These are phyloP conservation scores for Thelaira solivaga DNA, from an alignment of 2,888 invertebrate species.

Conservation along the genomic window DNA sequence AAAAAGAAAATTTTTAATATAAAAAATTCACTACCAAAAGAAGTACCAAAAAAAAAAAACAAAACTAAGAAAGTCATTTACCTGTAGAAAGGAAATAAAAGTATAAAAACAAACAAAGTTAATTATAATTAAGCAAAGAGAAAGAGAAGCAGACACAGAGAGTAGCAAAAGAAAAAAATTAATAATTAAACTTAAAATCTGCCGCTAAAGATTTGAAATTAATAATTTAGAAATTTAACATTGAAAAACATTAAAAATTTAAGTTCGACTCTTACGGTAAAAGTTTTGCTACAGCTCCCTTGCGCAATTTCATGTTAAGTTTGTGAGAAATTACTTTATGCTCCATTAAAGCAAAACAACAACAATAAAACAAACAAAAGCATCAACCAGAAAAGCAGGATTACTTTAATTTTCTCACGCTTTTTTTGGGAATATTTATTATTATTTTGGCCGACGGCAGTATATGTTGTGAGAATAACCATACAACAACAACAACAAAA, in stretches of 20 bases:
- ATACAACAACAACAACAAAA: slow-evolving; percentile 9
- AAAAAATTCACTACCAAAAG: background rate
- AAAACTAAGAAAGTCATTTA: slow-evolving; percentile 11
- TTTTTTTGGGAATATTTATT: slow-evolving; percentile 29
- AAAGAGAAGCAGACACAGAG: background rate
- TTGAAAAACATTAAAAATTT: no score
- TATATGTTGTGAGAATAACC: slow-evolving; percentile 22
- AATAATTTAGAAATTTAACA: no score
- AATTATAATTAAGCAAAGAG: no score
- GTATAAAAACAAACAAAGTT: background rate
- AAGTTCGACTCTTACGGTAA: no score
- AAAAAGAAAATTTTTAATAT: background rate
- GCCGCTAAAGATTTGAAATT: no score
- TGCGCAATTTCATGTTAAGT: background rate
- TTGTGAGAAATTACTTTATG: slow-evolving; percentile 41
- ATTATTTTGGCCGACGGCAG: slow-evolving; percentile 34
- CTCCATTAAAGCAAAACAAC: slow-evolving; percentile 33
- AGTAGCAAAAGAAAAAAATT: background rate
- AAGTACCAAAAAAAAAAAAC: slow-evolving; percentile 6
- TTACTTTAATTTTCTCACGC: slow-evolving; percentile 48
- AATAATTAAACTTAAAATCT: background rate
- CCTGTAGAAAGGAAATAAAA: background rate
- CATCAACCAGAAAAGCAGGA: slow-evolving; percentile 23
- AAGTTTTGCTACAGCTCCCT: background rate
- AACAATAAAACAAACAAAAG: background rate